A percentile compares a stretch with the other conserved stretches of the same genome.
phyloP scores from a whole-genome alignment of 2,888 invertebrate species.

The Drosophila setosimentum region DNA sequence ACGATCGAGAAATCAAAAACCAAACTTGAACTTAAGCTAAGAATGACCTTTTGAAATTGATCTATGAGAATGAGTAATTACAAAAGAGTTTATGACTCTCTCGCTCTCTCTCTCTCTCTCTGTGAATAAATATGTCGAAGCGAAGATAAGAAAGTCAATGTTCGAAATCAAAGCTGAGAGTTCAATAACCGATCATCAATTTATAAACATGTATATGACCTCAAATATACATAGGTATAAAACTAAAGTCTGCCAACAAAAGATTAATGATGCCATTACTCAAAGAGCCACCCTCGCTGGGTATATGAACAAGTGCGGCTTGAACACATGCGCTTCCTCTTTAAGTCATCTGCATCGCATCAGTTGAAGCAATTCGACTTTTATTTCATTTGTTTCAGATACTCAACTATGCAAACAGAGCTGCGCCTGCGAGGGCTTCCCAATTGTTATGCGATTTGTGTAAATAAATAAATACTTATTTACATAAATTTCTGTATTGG shows the following conservation, averaged over 20 bases:
- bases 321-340: slow-evolving; percentile 76
- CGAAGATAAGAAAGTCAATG: not conserved
- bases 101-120: not conserved
- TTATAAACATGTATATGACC: not conserved
- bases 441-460: slow-evolving; percentile 56
- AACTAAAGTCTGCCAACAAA: not conserved
- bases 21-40: not conserved
- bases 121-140: not conserved
- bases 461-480: slow-evolving; percentile 49
- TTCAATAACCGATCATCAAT: not conserved
- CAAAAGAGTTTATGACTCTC: not conserved
- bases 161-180: not conserved
- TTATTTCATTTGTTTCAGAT: slow-evolving; percentile 40
- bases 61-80: not conserved
- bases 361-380: slow-evolving; percentile 45
- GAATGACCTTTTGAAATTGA: not conserved
- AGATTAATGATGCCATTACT: not conserved
- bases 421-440: slow-evolving; percentile 63
- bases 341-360: slow-evolving; percentile 46
- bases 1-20: not conserved
- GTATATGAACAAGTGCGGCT: slow-evolving; percentile 62
- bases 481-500: slow-evolving; percentile 12
- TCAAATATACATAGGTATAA: not conserved
- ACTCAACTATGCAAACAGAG: slow-evolving; percentile 73
- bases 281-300: slow-evolving; percentile 33